Percentiles rank a stretch among this genome's conserved stretches.
Evolutionary conservation across 2,113 vertebrate species (phyloP).

Genomic region (Ornithorhynchus anatinus): DNA sequence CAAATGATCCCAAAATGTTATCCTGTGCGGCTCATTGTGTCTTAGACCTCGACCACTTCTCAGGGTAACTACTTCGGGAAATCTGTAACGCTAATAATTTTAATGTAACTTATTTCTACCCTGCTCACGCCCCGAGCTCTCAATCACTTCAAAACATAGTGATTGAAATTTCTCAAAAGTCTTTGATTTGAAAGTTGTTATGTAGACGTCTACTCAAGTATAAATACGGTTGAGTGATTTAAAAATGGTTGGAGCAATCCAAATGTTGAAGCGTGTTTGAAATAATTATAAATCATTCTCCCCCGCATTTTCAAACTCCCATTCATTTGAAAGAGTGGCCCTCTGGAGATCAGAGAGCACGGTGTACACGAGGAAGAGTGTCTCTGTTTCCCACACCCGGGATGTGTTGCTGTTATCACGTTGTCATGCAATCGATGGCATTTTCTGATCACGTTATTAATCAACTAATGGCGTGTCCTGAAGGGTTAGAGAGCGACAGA

Average conservation of each 20-base stretch:
- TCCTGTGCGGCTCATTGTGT: slow-evolving; percentile 21
- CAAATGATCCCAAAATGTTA: background rate
- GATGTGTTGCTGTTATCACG: slow-evolving; percentile 23
- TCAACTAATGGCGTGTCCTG: too few species aligned
- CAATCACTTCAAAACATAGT: slow-evolving; percentile 60
- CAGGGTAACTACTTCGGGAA: slow-evolving; percentile 64
- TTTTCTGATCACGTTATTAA: too few species aligned
- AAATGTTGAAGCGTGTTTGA: slow-evolving; percentile 46
- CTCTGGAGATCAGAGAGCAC: slow-evolving; percentile 34
- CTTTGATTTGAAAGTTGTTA: slow-evolving; percentile 57
- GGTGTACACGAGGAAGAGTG: slow-evolving; percentile 19
- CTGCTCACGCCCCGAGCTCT: slow-evolving; percentile 57
- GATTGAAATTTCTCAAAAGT: slow-evolving; percentile 47
- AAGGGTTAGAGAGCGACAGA: too few species aligned
- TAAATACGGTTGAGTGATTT: slow-evolving; percentile 37
- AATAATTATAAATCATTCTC: slow-evolving; percentile 53
- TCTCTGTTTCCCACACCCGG: slow-evolving; percentile 22
- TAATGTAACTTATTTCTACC: slow-evolving; percentile 65
- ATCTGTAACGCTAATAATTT: slow-evolving; percentile 63
- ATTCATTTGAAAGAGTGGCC: slow-evolving; percentile 50
- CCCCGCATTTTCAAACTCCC: slow-evolving; percentile 34
- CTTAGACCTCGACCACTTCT: slow-evolving; percentile 60
- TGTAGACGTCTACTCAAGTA: slow-evolving; percentile 49
- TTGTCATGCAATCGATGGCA: slow-evolving; percentile 20
- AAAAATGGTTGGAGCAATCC: slow-evolving; percentile 30